phyloP scores from a whole-genome alignment of 2,797 vertebrate species.

The Urosaurus nigricauda region DNA sequence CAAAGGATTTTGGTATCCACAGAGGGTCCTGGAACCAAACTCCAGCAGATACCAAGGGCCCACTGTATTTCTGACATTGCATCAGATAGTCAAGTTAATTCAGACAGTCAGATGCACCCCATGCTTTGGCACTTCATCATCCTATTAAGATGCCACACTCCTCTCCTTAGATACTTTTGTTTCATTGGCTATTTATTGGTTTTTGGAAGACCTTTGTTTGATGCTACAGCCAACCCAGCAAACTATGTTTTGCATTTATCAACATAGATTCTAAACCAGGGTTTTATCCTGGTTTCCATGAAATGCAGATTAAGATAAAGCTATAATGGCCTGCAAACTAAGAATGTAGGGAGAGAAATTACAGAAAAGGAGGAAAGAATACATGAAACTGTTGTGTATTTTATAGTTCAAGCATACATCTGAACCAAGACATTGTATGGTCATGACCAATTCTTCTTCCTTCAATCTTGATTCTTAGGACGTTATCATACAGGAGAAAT shows the following conservation, averaged over 20 bases:
- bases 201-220: background rate
- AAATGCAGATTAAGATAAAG: background rate
- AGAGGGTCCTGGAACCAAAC: too few relatives aligned
- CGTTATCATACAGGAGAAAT: too few relatives aligned
- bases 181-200: background rate
- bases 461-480: background rate
- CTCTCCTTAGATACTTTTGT: background rate
- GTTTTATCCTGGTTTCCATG: too few relatives aligned
- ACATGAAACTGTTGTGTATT: background rate
- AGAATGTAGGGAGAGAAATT: background rate
- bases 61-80: background rate
- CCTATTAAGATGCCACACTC: too few relatives aligned
- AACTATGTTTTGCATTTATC: background rate
- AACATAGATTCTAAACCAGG: too few relatives aligned
- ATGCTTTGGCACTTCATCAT: background rate
- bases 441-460: background rate
- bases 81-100: background rate
- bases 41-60: too few relatives aligned
- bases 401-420: background rate
- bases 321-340: background rate
- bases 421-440: background rate
- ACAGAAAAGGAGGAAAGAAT: background rate
- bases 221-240: background rate
- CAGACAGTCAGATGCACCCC: background rate
- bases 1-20: too few relatives aligned